Evolutionary conservation across 2,888 invertebrate species (phyloP).

Genomic region (Thymelicus acteon): DNA sequence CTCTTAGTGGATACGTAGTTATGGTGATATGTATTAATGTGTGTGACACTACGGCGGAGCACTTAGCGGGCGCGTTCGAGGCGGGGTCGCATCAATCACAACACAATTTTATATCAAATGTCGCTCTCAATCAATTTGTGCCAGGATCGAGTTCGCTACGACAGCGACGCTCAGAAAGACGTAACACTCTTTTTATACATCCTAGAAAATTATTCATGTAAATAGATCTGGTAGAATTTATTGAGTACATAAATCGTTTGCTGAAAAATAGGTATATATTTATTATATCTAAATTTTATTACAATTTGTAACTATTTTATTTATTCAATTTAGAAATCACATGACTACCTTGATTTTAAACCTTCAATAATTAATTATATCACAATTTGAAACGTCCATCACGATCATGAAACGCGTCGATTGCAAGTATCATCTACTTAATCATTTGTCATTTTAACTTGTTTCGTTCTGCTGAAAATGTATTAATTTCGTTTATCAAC

Average conservation of each 20-base stretch:
- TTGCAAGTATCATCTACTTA: no score
- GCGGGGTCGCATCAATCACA: slow-evolving; percentile 83
- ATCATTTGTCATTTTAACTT: no score
- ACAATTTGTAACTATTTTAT: no score
- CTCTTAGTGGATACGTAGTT: slow-evolving; percentile 17
- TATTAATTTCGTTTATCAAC: no score
- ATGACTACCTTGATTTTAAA: no score
- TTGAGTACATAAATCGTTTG: background rate
- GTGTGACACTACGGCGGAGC: slow-evolving; percentile 75
- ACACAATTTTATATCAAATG: slow-evolving; percentile 85
- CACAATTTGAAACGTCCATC: background rate
- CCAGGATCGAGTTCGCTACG: slow-evolving; percentile 76
- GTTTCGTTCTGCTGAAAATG: no score
- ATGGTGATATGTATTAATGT: slow-evolving; percentile 44
- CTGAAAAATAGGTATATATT: no score
- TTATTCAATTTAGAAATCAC: no score
- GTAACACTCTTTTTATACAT: slow-evolving; percentile 40
- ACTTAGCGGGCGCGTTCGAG: slow-evolving; percentile 77
- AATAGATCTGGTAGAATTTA: slow-evolving; percentile 16
- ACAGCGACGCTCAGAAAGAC: slow-evolving; percentile 54
- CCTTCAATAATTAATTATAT: background rate
- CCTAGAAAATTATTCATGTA: slow-evolving; percentile 31
- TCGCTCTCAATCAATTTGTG: slow-evolving; percentile 84
- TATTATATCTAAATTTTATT: no score
- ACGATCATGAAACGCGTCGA: background rate